Conservation (phyloP, 2,888 invertebrate genomes). For the Drosophila austrosaltans region DNA sequence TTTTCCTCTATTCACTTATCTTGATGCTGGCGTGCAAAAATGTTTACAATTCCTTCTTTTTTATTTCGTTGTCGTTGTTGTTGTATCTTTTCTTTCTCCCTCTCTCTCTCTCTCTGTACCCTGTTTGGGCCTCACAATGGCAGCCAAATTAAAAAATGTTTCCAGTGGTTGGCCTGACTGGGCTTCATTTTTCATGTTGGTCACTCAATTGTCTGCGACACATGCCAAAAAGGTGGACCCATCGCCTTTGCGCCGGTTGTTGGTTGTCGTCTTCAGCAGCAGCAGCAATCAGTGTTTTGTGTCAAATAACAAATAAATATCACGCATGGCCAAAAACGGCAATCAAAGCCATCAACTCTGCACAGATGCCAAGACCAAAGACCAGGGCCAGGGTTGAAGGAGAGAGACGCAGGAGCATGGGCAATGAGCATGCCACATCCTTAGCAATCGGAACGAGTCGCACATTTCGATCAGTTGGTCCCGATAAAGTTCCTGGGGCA, state of each 20-base stretch:
- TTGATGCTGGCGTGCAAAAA: slow-evolving; percentile 77
- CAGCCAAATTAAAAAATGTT: slow-evolving; percentile 72
- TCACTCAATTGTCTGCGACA: slow-evolving; percentile 77
- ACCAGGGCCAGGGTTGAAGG: background rate
- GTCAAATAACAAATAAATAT: slow-evolving; percentile 80
- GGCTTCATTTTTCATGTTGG: slow-evolving; percentile 77
- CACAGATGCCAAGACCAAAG: slow-evolving; percentile 32
- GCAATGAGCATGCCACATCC: slow-evolving; percentile 28
- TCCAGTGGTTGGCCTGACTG: slow-evolving; percentile 46
- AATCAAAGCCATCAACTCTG: slow-evolving; percentile 71
- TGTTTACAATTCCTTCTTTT: slow-evolving; percentile 70
- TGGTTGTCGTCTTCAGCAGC: slow-evolving; percentile 42
- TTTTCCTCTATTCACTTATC: slow-evolving; percentile 55
- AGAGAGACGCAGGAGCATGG: background rate
- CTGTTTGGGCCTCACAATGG: slow-evolving; percentile 49
- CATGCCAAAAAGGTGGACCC: slow-evolving; percentile 65
- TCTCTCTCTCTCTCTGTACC: background rate
- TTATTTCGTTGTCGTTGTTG: slow-evolving; percentile 1
- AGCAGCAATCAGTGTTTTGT: slow-evolving; percentile 69
- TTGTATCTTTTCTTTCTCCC: background rate
- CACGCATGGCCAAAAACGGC: slow-evolving; percentile 78
- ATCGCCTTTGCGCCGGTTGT: background rate
- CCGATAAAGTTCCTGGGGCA: slow-evolving; percentile 64
- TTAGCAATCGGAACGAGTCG: slow-evolving; percentile 34
- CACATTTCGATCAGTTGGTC: slow-evolving; percentile 41